Evolutionary conservation across 2,113 vertebrate genomes (phyloP).

Genomic region (Capra hircus): DNA sequence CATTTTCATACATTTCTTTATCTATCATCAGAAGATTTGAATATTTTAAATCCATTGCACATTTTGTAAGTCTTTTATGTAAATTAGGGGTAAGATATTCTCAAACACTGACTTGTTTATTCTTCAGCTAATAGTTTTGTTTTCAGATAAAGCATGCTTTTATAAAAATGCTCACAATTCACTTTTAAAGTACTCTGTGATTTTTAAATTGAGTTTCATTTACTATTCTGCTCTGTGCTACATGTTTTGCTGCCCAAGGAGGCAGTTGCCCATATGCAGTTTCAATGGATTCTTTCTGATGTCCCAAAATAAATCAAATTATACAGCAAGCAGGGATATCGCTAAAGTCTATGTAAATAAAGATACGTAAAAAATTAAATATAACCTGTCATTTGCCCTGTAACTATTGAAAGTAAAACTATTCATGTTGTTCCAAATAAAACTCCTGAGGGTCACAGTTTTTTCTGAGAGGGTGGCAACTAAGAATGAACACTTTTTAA

Average conservation of each 20-base stretch:
- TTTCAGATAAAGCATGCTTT: slow-evolving; percentile 70
- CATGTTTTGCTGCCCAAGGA: slow-evolving; percentile 74
- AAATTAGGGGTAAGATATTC: slow-evolving; percentile 54
- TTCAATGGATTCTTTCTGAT: slow-evolving; percentile 68
- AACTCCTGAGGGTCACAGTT: slow-evolving; percentile 36
- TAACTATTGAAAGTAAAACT: slow-evolving; percentile 65
- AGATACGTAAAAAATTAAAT: slow-evolving; percentile 69
- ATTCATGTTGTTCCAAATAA: slow-evolving; percentile 70
- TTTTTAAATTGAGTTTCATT: slow-evolving; percentile 67
- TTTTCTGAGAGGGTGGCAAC: slow-evolving; percentile 41
- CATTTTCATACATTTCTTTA: slow-evolving; percentile 24
- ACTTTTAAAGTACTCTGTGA: slow-evolving; percentile 59
- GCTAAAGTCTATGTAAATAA: slow-evolving; percentile 69
- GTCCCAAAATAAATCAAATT: slow-evolving; percentile 71
- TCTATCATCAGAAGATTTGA: slow-evolving; percentile 30
- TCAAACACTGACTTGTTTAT: slow-evolving; percentile 55
- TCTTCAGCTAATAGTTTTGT: slow-evolving; percentile 72
- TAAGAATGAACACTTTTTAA: slow-evolving; percentile 55
- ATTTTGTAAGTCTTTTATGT: slow-evolving; percentile 60
- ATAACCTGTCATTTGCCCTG: slow-evolving; percentile 70
- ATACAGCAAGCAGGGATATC: slow-evolving; percentile 64
- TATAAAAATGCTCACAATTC: slow-evolving; percentile 59
- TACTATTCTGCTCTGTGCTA: slow-evolving; percentile 61
- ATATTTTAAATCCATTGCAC: slow-evolving; percentile 40
- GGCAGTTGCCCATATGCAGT: slow-evolving; percentile 60